A percentile compares a stretch with the other conserved stretches of the same genome.
Conservation (phyloP, 2,113 vertebrate species). For the Chamaea fasciata region DNA sequence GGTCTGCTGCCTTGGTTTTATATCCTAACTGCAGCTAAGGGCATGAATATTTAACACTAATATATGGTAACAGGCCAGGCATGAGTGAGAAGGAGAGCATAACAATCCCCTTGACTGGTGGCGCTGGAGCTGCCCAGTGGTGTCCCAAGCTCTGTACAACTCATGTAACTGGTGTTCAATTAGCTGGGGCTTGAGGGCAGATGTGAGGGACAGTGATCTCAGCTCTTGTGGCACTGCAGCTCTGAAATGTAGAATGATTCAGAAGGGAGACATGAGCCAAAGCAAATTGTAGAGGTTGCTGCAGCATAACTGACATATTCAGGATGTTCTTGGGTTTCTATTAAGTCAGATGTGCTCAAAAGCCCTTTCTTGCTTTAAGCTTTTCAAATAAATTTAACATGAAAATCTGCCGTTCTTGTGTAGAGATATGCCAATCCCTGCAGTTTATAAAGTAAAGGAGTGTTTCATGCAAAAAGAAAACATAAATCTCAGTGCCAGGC, state of each 20-base stretch:
- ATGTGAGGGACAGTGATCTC: neutral
- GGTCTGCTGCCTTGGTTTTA: neutral
- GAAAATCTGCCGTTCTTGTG: neutral
- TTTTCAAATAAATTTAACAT: neutral
- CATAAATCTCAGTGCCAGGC: neutral
- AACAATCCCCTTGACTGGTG: neutral
- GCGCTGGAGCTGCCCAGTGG: neutral
- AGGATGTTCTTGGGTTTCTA: neutral
- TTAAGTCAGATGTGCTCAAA: neutral
- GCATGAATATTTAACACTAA: neutral
- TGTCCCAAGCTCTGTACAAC: neutral
- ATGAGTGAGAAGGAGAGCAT: neutral
- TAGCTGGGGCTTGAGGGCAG: neutral
- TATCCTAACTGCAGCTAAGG: neutral
- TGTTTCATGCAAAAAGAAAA: neutral
- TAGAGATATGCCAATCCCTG: neutral
- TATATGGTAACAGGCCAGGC: fast-evolving
- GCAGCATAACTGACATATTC: neutral
- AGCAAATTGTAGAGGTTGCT: neutral
- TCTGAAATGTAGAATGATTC: neutral
- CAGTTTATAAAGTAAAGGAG: neutral
- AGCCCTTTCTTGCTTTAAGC: neutral
- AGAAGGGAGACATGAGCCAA: neutral
- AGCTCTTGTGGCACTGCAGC: neutral
- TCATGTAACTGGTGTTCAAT: neutral